Percentiles rank a stretch among this genome's conserved stretches.
phyloP scores from a whole-genome alignment of 23 tunicate species.

The Ciona savignyi region DNA sequence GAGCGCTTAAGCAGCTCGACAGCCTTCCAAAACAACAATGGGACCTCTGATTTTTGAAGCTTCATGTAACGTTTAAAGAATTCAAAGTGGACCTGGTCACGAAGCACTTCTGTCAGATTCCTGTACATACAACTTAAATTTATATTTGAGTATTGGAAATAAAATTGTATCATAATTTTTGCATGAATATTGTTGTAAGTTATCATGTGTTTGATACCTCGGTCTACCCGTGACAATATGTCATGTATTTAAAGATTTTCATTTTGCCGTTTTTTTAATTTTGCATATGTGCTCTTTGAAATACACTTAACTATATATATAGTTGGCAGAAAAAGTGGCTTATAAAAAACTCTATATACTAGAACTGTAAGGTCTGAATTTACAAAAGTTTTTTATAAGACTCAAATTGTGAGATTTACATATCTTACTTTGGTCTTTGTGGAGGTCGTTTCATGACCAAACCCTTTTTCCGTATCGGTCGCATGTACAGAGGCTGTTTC shows the following conservation, averaged over 20 bases:
- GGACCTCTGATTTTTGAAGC: slow-evolving; percentile 68
- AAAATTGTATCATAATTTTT: no score
- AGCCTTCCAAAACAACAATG: slow-evolving; percentile 82
- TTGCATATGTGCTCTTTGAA: neutral
- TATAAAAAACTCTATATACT: neutral
- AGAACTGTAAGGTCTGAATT: neutral
- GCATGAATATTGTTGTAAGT: no score
- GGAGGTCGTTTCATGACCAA: slow-evolving; percentile 50
- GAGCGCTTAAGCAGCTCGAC: slow-evolving; percentile 70
- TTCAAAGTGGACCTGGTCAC: slow-evolving; percentile 74
- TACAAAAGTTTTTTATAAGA: no score
- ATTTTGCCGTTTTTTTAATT: neutral
- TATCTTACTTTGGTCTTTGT: slow-evolving; percentile 62
- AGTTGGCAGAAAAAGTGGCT: neutral
- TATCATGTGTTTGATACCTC: no score
- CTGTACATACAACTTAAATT: no score
- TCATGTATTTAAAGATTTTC: neutral
- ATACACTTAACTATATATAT: neutral
- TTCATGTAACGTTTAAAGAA: slow-evolving; percentile 75
- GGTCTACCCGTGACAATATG: no score
- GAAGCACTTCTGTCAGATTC: slow-evolving; percentile 41
- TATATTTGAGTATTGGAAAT: no score
- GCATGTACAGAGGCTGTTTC: slow-evolving; percentile 38
- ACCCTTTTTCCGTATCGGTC: slow-evolving; percentile 65
- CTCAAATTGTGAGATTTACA: neutral